Conservation (phyloP, 2,888 invertebrate genomes). For the Caenorhabditis sp. region DNA sequence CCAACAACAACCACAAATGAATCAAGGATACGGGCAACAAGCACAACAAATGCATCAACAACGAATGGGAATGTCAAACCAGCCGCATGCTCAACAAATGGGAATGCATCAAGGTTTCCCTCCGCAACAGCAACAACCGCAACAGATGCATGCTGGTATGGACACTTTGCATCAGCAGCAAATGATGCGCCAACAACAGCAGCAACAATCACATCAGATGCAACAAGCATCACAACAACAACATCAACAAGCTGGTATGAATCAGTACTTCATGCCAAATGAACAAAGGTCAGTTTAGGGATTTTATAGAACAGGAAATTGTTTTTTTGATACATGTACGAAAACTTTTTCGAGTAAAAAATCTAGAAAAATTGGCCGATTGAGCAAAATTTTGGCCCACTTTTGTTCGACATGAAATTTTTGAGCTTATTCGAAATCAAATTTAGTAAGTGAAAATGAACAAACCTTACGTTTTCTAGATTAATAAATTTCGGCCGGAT, state of each 20-base stretch:
- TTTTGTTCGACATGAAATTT: too few relatives aligned
- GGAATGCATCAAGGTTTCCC: conserved; percentile 8
- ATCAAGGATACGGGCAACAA: conserved; percentile 5
- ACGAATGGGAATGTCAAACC: not conserved
- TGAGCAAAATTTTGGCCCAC: too few relatives aligned
- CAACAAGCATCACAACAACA: not conserved
- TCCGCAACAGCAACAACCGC: conserved; percentile 15
- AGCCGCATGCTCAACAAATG: not conserved
- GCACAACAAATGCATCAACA: conserved; percentile 4
- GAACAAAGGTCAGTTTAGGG: conserved; percentile 7
- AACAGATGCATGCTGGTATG: conserved; percentile 6
- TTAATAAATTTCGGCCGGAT: too few relatives aligned
- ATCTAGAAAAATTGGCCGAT: too few relatives aligned
- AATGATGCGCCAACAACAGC: not conserved
- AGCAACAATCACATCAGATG: not conserved
- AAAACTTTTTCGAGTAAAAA: too few relatives aligned
- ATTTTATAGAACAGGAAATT: too few relatives aligned
- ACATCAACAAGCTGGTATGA: conserved; percentile 7
- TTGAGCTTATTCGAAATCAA: too few relatives aligned
- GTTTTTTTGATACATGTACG: too few relatives aligned
- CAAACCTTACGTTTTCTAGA: too few relatives aligned
- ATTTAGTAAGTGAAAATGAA: too few relatives aligned
- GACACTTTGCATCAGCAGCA: conserved; percentile 3
- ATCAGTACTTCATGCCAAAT: conserved; percentile 21
- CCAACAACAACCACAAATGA: conserved; percentile 11